A percentile compares a stretch with the other conserved stretches of the same genome.
These are phyloP conservation scores for Atractosteus spatula DNA, from an alignment of 2,113 vertebrate species.

Conservation along the genomic window DNA sequence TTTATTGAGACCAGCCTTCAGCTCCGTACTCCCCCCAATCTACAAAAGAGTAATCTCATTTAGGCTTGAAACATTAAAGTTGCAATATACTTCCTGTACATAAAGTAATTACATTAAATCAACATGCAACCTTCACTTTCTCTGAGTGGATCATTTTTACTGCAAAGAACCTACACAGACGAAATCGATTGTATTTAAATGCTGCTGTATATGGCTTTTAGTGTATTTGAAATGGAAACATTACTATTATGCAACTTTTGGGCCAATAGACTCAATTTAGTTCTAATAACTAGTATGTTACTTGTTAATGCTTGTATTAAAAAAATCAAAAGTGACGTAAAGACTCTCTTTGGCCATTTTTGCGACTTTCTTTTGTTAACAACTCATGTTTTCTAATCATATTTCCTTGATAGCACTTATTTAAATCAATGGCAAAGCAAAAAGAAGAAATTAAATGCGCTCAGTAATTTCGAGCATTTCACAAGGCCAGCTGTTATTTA, in stretches of 20 bases:
- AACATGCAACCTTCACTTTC: slow-evolving; percentile 5
- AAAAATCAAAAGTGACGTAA: too few relatives aligned
- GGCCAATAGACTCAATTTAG: not conserved
- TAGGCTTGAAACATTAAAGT: slow-evolving; percentile 29
- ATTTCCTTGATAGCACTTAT: too few relatives aligned
- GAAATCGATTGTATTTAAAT: slow-evolving; percentile 4
- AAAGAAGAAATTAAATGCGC: too few relatives aligned
- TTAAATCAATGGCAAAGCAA: too few relatives aligned
- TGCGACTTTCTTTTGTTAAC: too few relatives aligned
- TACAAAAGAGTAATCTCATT: slow-evolving; percentile 52
- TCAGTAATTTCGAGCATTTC: too few relatives aligned
- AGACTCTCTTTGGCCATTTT: too few relatives aligned
- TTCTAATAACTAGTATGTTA: not conserved
- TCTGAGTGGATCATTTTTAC: not conserved
- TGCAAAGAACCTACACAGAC: not conserved
- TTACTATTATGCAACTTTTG: not conserved
- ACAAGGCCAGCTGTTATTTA: too few relatives aligned
- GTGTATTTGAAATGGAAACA: too few relatives aligned
- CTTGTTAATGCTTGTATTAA: not conserved
- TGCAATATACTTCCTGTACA: slow-evolving; percentile 9
- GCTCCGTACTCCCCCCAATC: not conserved
- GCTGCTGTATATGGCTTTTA: not conserved
- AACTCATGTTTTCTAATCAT: too few relatives aligned
- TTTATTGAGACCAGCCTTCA: slow-evolving; percentile 46
- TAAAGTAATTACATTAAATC: slow-evolving; percentile 10